A percentile compares a stretch with the other conserved stretches of the same genome.
These are phyloP conservation scores for Cyprinodon tularosa DNA, from an alignment of 2,113 vertebrate genomes.

Conservation along the genomic window DNA sequence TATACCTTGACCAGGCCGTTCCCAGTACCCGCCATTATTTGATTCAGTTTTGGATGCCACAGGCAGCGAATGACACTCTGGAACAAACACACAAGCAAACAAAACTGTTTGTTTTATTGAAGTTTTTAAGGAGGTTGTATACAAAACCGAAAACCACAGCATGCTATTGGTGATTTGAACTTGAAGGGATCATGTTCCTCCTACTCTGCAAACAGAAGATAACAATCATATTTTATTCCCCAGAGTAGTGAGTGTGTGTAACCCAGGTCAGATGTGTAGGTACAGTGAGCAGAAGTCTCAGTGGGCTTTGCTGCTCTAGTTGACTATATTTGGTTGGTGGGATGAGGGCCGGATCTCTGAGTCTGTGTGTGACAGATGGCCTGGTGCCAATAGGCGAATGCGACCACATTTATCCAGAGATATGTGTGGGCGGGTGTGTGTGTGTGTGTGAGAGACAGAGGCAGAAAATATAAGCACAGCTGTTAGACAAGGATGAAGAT, in stretches of 20 bases:
- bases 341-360: conserved; percentile 70
- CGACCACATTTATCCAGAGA: conserved; percentile 72
- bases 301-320: conserved; percentile 62
- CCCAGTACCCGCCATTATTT: conserved; percentile 95
- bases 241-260: conserved; percentile 32
- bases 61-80: conserved; percentile 96
- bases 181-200: background rate
- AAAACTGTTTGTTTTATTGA: background rate
- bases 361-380: conserved; percentile 80
- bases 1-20: conserved; percentile 95
- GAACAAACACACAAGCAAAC: conserved; percentile 38
- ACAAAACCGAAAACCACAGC: conserved; percentile 1
- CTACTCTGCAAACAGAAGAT: conserved; percentile 7
- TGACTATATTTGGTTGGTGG: conserved; percentile 84
- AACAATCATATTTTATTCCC: conserved; percentile 28
- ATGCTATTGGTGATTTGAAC: conserved; percentile 6
- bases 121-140: background rate
- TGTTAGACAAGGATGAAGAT: conserved; percentile 40
- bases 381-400: conserved; percentile 72
- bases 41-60: conserved; percentile 98
- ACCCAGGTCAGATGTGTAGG: conserved; percentile 41
- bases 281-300: conserved; percentile 51
- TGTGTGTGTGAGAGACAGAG: background rate
- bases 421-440: conserved; percentile 9
- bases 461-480: conserved; percentile 32